These are phyloP conservation scores for Drosophila emarginata DNA, from an alignment of 2,888 invertebrate species.

Conservation along the genomic window DNA sequence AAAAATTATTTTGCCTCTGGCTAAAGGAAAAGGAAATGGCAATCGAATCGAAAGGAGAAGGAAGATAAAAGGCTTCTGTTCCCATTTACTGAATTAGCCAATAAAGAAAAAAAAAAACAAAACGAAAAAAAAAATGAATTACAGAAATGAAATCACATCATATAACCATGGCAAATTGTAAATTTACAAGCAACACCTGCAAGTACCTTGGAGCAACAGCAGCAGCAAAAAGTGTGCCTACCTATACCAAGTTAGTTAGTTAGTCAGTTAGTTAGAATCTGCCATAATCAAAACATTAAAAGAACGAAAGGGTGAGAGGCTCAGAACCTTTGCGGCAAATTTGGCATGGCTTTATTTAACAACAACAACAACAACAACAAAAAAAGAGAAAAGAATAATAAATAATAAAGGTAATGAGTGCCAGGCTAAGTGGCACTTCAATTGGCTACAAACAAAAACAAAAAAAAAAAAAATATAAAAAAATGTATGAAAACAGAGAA, in stretches of 20 bases:
- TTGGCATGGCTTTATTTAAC: slow-evolving; percentile 58
- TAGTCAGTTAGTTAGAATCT: slow-evolving; percentile 31
- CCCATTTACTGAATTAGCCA: slow-evolving; percentile 6
- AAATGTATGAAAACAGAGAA: too few species aligned
- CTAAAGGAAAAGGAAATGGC: slow-evolving; percentile 33
- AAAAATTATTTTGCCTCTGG: neutral
- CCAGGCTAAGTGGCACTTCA: slow-evolving; percentile 21
- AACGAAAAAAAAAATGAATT: slow-evolving; percentile 7
- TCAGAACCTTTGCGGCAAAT: slow-evolving; percentile 53
- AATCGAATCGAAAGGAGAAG: neutral
- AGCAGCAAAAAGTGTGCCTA: slow-evolving; percentile 40
- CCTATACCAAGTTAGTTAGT: slow-evolving; percentile 9
- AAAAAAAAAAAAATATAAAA: slow-evolving; percentile 20
- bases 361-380: slow-evolving; percentile 2
- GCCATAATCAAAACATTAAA: slow-evolving; percentile 69
- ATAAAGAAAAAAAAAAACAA: neutral
- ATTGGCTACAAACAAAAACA: slow-evolving; percentile 20
- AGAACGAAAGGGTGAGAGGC: too few species aligned
- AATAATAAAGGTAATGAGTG: slow-evolving; percentile 36
- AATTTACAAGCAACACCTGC: slow-evolving; percentile 47
- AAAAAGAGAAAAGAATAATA: neutral
- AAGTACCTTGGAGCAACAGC: slow-evolving; percentile 47
- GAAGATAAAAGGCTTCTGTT: slow-evolving; percentile 19
- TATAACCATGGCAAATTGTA: slow-evolving; percentile 58
- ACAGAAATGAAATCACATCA: slow-evolving; percentile 36